A percentile compares a stretch with the other conserved stretches of the same genome.
Conservation (phyloP, 2,113 vertebrate genomes). For the Amia ocellicauda region DNA sequence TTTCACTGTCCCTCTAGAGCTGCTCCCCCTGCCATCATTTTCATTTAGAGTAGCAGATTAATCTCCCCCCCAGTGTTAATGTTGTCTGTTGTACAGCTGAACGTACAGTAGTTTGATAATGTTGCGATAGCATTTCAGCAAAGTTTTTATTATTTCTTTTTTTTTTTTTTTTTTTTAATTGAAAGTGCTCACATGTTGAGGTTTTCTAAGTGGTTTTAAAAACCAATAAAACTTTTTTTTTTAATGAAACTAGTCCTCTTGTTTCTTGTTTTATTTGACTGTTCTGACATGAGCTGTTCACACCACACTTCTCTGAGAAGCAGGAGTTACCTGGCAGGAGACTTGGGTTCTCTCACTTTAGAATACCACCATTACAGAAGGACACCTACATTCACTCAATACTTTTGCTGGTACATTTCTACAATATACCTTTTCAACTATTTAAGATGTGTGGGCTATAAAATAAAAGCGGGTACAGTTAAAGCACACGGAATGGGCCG, state of each 20-base stretch:
- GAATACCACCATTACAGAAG: too few species aligned
- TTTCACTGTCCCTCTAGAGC: constrained; percentile 72
- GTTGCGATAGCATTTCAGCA: constrained; percentile 87
- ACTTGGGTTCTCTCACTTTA: too few species aligned
- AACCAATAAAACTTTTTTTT: constrained; percentile 97
- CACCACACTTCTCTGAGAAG: too few species aligned
- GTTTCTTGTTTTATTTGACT: constrained; percentile 2
- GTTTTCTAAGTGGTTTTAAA: constrained; percentile 95
- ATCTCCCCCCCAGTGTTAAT: constrained; percentile 65
- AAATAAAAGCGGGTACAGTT: too few species aligned
- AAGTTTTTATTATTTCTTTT: too few species aligned
- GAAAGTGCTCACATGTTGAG: constrained; percentile 85
- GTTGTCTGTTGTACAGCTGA: constrained; percentile 90
- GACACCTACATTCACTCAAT: too few species aligned
- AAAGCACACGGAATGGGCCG: too few species aligned
- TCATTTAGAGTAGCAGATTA: constrained; percentile 80
- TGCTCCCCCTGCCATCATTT: constrained; percentile 76
- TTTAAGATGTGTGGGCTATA: too few species aligned
- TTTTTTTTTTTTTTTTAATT: constrained; percentile 80
- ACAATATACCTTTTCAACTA: too few species aligned
- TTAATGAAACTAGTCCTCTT: constrained; percentile 51
- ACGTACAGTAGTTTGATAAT: constrained; percentile 96
- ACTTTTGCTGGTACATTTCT: too few species aligned
- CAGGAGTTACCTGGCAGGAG: too few species aligned
- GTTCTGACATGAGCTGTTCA: too few species aligned